Percentiles rank a stretch among this genome's conserved stretches.
phyloP scores from a whole-genome alignment of 1,140 invertebrate genomes.

The Solenopsis invicta region DNA sequence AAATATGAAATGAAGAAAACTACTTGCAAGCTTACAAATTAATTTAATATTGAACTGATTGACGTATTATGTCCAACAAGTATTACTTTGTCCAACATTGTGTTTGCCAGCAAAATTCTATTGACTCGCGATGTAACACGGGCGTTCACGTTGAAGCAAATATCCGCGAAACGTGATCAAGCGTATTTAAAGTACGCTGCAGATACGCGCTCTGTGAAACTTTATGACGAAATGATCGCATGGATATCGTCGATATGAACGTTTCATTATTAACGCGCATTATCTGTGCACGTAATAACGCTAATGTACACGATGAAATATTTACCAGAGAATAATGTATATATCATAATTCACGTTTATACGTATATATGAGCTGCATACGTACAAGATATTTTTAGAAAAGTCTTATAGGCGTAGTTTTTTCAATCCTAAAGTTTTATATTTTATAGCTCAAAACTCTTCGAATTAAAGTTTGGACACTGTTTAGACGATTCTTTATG shows the following conservation, averaged over 20 bases:
- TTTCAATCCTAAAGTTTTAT: too few relatives aligned
- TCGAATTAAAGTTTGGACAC: too few relatives aligned
- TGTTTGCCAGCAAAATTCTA: conserved; percentile 27
- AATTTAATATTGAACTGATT: neutral
- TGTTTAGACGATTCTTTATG: neutral
- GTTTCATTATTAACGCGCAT: conserved; percentile 20
- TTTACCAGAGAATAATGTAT: neutral
- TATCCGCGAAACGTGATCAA: conserved; percentile 36
- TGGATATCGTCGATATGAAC: neutral
- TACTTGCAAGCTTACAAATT: neutral
- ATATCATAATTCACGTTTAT: neutral
- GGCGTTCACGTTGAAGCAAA: conserved; percentile 13
- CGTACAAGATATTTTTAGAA: too few relatives aligned
- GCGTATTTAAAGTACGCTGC: conserved; percentile 9
- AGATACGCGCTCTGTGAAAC: neutral
- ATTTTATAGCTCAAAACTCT: too few relatives aligned
- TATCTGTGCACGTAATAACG: neutral
- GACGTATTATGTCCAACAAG: neutral
- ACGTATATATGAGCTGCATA: neutral
- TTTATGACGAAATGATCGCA: conserved; percentile 27
- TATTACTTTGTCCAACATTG: conserved; percentile 13
- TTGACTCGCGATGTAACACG: conserved; percentile 12
- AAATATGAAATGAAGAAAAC: neutral
- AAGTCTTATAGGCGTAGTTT: too few relatives aligned
- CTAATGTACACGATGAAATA: conserved; percentile 14